phyloP scores from a whole-genome alignment of 2,888 invertebrate genomes.

The Drosophila dives region DNA sequence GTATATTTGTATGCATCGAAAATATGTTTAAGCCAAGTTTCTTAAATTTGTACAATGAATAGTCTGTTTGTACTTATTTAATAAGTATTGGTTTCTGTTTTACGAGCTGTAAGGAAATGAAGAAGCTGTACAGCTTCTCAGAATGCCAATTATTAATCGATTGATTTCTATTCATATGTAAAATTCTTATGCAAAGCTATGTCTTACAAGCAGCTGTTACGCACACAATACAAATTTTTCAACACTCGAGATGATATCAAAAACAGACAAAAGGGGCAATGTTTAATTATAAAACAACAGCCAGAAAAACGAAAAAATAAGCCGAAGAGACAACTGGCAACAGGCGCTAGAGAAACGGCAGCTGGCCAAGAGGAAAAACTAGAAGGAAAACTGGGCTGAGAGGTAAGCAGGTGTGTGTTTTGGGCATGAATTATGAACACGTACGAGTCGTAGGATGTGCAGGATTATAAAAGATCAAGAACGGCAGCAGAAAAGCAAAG shows the following conservation, averaged over 20 bases:
- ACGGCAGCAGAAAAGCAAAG: constrained; percentile 18
- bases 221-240: constrained; percentile 43
- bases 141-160: not conserved
- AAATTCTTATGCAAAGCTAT: not conserved
- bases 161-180: not conserved
- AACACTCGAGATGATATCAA: constrained; percentile 41
- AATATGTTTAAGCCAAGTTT: not conserved
- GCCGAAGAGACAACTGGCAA: constrained; percentile 32
- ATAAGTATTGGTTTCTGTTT: not conserved
- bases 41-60: not conserved
- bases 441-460: constrained; percentile 50
- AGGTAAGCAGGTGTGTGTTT: constrained; percentile 50
- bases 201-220: constrained; percentile 42
- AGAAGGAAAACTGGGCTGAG: constrained; percentile 30
- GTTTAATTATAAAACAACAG: constrained; percentile 52
- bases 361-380: constrained; percentile 56
- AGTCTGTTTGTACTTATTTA: not conserved
- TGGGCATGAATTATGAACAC: constrained; percentile 72
- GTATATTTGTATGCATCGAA: not conserved
- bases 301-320: constrained; percentile 23
- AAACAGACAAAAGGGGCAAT: constrained; percentile 25
- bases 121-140: not conserved
- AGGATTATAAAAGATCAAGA: constrained; percentile 69
- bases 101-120: not conserved
- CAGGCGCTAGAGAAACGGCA: constrained; percentile 45